Base-by-base conservation (phyloP, 2,113 vertebrate species). In the Toxotes chatareus region DNA sequence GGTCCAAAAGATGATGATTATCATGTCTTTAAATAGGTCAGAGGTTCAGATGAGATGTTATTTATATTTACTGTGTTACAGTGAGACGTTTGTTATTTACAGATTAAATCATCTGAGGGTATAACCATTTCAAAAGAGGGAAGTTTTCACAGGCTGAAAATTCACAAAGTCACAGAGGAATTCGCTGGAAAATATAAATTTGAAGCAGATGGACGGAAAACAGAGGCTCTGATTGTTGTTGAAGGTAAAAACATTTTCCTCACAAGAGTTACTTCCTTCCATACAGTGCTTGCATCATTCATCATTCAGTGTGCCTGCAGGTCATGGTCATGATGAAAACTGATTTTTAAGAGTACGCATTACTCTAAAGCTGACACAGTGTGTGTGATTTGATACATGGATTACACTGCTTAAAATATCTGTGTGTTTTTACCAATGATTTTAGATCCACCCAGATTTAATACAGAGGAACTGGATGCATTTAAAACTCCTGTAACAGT, bases 111-210 rank as follows among this genome's bases (percentile, higher is more conserved):
- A 69, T 92, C 88, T 74, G 96, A 96, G 1, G 94, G 92, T 64
- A 27, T 96, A 0, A 14, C 74, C n/a, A 94, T 96, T 49, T 86
- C 95, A 78, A 96, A 97, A 85, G 94, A 97, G 0, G 96, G 97
- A n/a, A 87, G 84, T 21, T 79, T 89, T 85, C 96, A 96, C 87
- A 96, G 93, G 66, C 93, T 98, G n/a, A 93, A 94, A 82, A 95
- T 98, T 75, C 70, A 92, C 62, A 93, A 93, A 21, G 94, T 93
- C 6, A 93, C 95, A 8, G 96, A 95, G 13, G 91, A 95, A 66
- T 93, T 92, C 85, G 90, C 95, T 32, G 97, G 97, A 72, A 97
- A 88, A 92, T 97, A 98, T 85, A 95, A 93, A 80, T 98, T 98
- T 91, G 96, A 96, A 79, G 95, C 95, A 32, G 96, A 96, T 65